Evolutionary conservation across 2,888 invertebrate genomes (phyloP).

Genomic region (Melanotus villosus): DNA sequence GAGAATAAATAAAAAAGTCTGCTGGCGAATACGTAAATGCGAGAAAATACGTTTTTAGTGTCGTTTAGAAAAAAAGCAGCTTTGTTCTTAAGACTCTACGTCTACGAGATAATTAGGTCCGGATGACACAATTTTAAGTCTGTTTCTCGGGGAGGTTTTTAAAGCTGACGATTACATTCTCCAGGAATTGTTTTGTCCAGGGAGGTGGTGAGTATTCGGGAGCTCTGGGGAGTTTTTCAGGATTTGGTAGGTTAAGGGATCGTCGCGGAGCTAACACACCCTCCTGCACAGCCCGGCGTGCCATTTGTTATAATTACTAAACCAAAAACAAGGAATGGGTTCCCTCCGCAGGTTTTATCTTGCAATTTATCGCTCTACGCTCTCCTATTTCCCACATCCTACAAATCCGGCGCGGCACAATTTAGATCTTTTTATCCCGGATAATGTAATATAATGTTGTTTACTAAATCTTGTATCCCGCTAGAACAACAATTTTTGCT

Average conservation of each 20-base stretch:
- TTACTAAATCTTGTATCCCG: constrained; percentile 59
- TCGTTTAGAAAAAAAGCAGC: too few species aligned
- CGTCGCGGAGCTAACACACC: constrained; percentile 28
- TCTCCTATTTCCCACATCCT: constrained; percentile 63
- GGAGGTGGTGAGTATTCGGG: background rate
- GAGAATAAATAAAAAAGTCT: too few species aligned
- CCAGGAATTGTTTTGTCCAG: background rate
- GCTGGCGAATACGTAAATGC: too few species aligned
- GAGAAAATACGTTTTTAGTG: too few species aligned
- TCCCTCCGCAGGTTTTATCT: constrained; percentile 64
- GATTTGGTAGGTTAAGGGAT: constrained; percentile 41
- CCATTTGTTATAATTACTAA: constrained; percentile 67
- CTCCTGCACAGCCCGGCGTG: constrained; percentile 51
- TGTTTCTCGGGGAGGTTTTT: too few species aligned
- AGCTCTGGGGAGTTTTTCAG: constrained; percentile 12
- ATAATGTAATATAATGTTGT: constrained; percentile 65
- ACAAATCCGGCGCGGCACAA: constrained; percentile 63
- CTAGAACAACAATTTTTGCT: constrained; percentile 42
- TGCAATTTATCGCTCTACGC: constrained; percentile 64
- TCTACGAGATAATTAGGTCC: too few species aligned
- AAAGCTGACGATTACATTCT: background rate
- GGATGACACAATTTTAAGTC: too few species aligned
- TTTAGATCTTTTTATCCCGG: constrained; percentile 64
- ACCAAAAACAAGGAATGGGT: constrained; percentile 65
- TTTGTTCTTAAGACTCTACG: too few species aligned